A percentile compares a stretch with the other conserved stretches of the same genome.
phyloP scores from a whole-genome alignment of 2,888 invertebrate species.

The Sepioteuthis lessoniana region DNA sequence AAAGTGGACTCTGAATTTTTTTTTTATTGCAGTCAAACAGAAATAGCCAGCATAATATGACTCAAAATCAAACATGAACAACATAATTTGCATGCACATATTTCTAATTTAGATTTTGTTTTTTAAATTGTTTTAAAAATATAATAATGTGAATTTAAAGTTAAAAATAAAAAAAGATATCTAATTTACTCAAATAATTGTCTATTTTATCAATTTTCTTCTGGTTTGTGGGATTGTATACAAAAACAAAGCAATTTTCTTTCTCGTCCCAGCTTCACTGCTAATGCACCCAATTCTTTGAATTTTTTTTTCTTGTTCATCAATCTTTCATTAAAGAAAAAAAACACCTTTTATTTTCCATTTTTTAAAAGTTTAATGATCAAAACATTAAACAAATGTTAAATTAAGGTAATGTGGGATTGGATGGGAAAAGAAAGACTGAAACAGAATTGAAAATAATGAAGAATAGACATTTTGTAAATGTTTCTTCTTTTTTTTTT shows the following conservation, averaged over 20 bases:
- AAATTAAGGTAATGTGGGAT: background rate
- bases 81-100: background rate
- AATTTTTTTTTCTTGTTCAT: no score
- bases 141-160: no score
- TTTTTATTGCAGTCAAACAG: background rate
- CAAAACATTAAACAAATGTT: slow-evolving; percentile 33
- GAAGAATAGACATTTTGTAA: slow-evolving; percentile 5
- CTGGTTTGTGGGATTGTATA: no score
- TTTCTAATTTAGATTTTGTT: slow-evolving; percentile 33
- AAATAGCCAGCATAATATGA: background rate
- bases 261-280: no score
- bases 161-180: no score
- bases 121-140: background rate
- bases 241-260: no score
- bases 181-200: no score
- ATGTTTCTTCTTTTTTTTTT: background rate
- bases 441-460: background rate
- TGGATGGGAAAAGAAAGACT: background rate
- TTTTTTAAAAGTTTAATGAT: background rate
- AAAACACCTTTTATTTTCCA: background rate
- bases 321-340: no score
- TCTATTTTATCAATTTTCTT: no score
- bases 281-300: no score
- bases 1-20: no score
- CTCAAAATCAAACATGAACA: background rate